These are phyloP conservation scores for Manis crassicaudata DNA, from an alignment of 2,797 vertebrate species.

Conservation along the genomic window DNA sequence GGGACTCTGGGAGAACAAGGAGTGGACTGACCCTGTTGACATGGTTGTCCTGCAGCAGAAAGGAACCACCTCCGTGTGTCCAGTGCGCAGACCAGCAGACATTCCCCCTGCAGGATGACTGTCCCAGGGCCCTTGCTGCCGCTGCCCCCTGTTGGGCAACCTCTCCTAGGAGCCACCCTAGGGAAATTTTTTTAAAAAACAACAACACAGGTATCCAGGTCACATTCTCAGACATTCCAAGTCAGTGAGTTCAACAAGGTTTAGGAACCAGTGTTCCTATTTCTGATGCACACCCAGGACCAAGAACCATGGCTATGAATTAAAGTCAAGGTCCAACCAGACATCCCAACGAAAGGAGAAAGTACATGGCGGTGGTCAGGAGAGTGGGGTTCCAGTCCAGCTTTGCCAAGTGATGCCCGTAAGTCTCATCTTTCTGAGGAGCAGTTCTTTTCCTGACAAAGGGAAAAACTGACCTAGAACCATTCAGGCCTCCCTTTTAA, in stretches of 20 bases:
- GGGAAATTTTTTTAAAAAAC: neutral
- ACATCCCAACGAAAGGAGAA: neutral
- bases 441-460: neutral
- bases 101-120: neutral
- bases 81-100: neutral
- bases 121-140: neutral
- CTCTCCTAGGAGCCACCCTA: neutral
- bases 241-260: neutral
- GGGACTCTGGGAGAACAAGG: neutral
- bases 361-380: neutral
- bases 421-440: neutral
- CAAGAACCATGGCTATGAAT: neutral
- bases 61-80: neutral
- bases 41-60: neutral
- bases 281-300: neutral
- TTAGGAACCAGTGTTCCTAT: neutral
- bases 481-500: neutral
- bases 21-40: neutral
- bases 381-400: neutral
- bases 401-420: neutral
- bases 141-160: neutral
- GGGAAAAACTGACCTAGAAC: neutral
- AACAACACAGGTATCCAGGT: neutral
- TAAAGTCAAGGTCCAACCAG: neutral
- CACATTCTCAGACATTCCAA: neutral